Evolutionary conservation across 1,140 invertebrate genomes (phyloP), one percentile per base, ranked within the genome.

Genomic region (Apis cerana): DNA sequence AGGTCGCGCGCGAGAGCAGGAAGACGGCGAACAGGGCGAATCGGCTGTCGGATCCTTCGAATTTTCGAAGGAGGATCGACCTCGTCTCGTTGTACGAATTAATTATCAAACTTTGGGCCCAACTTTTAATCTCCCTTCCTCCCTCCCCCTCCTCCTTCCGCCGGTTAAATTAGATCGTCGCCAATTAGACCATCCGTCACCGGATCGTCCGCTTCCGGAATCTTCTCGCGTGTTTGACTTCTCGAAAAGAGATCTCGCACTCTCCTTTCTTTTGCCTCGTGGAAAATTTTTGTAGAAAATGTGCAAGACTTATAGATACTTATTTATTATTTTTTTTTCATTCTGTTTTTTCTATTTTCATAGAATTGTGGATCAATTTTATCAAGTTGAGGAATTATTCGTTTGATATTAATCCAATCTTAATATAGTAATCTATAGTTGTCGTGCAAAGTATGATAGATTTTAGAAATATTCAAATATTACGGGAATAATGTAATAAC

Each of bases 21-120:
- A 19, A 4, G 3, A 62, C 68, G 65, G 52, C 50, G 21, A 61
- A 27, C 27, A 27, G 27, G 75, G 75, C 33, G 33, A 33, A 64
- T 48, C 71, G 62, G 59, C 12, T 27, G 70, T 48, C 19, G 72
- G 71, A 69, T 79, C 68, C 76, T 76, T 54, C 54, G 27, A 50
- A 52, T 69, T 64, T 61, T 23, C 69, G 69, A 62, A 50, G 33
- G 58, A 61, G n/a, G 67, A 75, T 74, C 33, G 76, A 62, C 23
- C 33, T 33, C 83, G 72, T 83, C 84, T 59, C 78, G 76, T 87
- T 85, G 87, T 27, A 88, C 89, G 88, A 91, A 91, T 92, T 92
- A 92, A 92, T 91, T 92, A 91, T 88, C 80, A 54, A 15, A 61
- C 88, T 84, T 83, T 78, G 84, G 87, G 68, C 77, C 80, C 68